phyloP scores from a whole-genome alignment of 1,140 invertebrate species.

The Stegodyphus mimosarum region DNA sequence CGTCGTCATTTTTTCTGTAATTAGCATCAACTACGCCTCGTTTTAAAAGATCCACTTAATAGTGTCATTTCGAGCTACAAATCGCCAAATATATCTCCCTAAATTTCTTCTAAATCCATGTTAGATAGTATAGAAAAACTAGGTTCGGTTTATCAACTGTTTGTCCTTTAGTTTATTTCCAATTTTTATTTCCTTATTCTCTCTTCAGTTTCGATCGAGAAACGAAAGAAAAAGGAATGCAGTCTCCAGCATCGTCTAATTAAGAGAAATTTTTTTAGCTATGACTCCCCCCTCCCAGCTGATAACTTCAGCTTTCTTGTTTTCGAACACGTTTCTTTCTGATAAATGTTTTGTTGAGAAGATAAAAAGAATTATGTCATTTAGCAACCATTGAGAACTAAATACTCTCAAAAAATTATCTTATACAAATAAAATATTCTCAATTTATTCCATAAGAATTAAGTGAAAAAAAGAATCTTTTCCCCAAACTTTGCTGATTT shows the following conservation, averaged over 20 bases:
- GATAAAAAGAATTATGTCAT: constrained; percentile 46
- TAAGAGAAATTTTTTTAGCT: constrained; percentile 27
- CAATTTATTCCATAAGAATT: constrained; percentile 36
- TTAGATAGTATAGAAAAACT: constrained; percentile 33
- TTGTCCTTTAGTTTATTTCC: not conserved
- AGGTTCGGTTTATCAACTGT: constrained; percentile 37
- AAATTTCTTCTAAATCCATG: constrained; percentile 41
- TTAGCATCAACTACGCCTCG: constrained; percentile 26
- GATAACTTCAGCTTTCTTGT: constrained; percentile 38
- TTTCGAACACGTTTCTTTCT: constrained; percentile 34
- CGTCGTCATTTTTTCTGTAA: constrained; percentile 22
- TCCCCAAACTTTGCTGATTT: constrained; percentile 45
- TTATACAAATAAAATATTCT: constrained; percentile 48
- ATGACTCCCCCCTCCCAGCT: not conserved
- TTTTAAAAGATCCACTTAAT: constrained; percentile 37
- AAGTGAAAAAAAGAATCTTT: constrained; percentile 7
- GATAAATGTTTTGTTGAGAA: constrained; percentile 20
- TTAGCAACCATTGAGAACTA: constrained; percentile 36
- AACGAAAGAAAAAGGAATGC: constrained; percentile 33
- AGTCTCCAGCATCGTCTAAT: constrained; percentile 19
- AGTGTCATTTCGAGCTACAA: constrained; percentile 37
- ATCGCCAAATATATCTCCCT: constrained; percentile 38
- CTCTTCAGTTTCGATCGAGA: constrained; percentile 4
- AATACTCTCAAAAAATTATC: constrained; percentile 48
- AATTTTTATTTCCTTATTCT: too few relatives aligned